Evolutionary conservation across 2,797 vertebrate genomes (phyloP).

Genomic region (Myotis myotis): DNA sequence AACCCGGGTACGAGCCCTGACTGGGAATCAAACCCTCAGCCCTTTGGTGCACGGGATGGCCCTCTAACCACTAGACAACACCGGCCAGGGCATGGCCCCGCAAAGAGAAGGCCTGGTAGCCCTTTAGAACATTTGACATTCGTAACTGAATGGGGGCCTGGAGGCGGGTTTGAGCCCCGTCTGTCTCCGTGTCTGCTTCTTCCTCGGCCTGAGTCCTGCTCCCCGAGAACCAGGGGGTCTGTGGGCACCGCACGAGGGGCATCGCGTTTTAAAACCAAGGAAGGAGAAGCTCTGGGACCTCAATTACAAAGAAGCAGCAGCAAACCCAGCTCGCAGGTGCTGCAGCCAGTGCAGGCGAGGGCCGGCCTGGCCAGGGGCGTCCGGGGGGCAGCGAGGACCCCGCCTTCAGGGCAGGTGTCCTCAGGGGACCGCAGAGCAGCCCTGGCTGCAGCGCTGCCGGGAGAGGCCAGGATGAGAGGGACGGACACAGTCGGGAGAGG

Average conservation of each 20-base stretch:
- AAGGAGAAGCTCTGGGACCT: not conserved
- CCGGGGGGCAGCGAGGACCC: too few species aligned
- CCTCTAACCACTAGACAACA: not conserved
- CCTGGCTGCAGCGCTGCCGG: not conserved
- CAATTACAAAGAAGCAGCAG: not conserved
- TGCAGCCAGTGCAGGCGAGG: rapidly evolving
- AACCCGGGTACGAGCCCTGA: too few species aligned
- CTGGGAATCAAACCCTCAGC: too few species aligned
- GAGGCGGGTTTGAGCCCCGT: not conserved
- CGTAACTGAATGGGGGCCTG: not conserved
- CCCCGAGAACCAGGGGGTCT: not conserved
- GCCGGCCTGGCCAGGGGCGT: not conserved
- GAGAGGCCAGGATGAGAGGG: not conserved
- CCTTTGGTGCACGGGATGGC: too few species aligned
- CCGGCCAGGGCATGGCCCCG: too few species aligned
- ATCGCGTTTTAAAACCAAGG: not conserved
- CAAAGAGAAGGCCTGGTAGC: not conserved
- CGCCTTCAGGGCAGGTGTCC: not conserved
- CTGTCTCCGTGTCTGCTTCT: not conserved
- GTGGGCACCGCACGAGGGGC: not conserved
- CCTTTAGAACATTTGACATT: not conserved
- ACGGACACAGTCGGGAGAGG: not conserved
- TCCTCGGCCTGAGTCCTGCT: not conserved
- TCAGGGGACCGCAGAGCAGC: not conserved
- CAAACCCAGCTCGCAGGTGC: too few species aligned